Evolutionary conservation across 2,113 vertebrate species (phyloP).

Genomic region (Rhadina sibilatrix): DNA sequence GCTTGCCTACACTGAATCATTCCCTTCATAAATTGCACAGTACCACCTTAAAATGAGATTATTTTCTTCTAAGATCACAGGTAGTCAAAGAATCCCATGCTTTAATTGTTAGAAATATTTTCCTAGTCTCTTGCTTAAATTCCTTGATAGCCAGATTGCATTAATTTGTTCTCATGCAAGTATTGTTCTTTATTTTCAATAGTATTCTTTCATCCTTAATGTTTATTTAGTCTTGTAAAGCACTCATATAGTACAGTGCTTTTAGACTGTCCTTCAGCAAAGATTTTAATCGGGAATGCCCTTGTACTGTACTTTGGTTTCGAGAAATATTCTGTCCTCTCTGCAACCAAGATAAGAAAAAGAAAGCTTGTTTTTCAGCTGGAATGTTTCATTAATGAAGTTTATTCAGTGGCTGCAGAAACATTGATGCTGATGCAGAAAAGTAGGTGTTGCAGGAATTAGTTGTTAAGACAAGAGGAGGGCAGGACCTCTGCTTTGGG

Average conservation of each 20-base stretch:
- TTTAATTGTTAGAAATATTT: neutral
- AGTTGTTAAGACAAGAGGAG: neutral
- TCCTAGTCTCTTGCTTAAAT: neutral
- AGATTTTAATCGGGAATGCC: neutral
- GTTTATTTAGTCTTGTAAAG: neutral
- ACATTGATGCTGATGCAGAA: neutral
- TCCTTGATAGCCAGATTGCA: neutral
- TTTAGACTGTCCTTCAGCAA: neutral
- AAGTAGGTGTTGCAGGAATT: neutral
- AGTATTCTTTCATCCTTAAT: neutral
- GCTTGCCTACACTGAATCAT: neutral
- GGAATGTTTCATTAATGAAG: neutral
- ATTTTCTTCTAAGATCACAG: neutral
- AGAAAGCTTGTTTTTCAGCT: neutral
- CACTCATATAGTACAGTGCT: neutral
- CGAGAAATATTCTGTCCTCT: neutral
- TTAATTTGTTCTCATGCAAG: neutral
- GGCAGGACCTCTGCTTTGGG: neutral
- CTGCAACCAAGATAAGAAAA: neutral
- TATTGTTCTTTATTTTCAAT: neutral
- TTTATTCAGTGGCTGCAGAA: neutral
- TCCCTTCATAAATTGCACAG: neutral
- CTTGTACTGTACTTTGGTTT: neutral
- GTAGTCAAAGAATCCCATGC: neutral
- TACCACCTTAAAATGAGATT: neutral